phyloP scores from a whole-genome alignment of 2,888 invertebrate species.

The Dexiosoma caninum region DNA sequence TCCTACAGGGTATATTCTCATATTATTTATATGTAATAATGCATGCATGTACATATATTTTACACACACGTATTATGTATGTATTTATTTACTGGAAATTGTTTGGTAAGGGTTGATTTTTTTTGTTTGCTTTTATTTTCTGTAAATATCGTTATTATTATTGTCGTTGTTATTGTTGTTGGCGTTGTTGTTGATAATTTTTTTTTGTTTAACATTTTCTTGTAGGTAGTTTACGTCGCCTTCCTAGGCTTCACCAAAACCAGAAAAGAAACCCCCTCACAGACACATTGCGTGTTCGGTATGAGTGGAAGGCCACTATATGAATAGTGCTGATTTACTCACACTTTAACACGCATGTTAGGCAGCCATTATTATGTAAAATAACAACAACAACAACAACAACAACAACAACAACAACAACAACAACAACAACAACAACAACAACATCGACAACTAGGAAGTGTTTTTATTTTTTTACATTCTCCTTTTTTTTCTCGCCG shows the following conservation, averaged over 20 bases:
- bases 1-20: too few species aligned
- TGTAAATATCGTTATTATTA: background rate
- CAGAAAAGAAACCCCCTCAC: background rate
- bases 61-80: background rate
- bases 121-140: background rate
- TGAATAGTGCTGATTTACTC: constrained; percentile 62
- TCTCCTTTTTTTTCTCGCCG: constrained; percentile 11
- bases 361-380: constrained; percentile 61
- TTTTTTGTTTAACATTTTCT: background rate
- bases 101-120: constrained; percentile 44
- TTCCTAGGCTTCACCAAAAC: constrained; percentile 8
- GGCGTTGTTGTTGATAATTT: background rate
- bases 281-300: constrained; percentile 42
- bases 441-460: constrained; percentile 48
- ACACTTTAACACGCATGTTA: constrained; percentile 63
- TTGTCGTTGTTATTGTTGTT: background rate
- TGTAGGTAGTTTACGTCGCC: constrained; percentile 26
- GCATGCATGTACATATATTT: background rate
- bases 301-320: constrained; percentile 47
- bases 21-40: too few species aligned
- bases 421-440: constrained; percentile 49
- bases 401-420: constrained; percentile 53
- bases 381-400: constrained; percentile 48
- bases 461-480: constrained; percentile 14
- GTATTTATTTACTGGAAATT: background rate